Evolutionary conservation across 2,113 vertebrate genomes (phyloP).

Genomic region (Chaetops frenatus): DNA sequence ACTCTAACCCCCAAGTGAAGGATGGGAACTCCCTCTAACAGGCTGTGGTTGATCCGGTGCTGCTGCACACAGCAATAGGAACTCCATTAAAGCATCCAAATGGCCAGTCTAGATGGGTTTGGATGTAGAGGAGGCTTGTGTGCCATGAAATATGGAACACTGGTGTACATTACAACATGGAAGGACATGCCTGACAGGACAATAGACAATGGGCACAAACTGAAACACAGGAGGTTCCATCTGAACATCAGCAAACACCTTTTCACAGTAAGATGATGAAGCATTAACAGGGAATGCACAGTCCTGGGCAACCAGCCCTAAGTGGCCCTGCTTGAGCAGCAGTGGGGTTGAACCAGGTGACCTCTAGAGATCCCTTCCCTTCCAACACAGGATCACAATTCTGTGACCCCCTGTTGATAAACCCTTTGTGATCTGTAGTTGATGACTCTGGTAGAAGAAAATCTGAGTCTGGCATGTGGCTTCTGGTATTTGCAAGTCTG

Average conservation of each 20-base stretch:
- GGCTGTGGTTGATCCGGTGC: neutral
- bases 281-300: neutral
- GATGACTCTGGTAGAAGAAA: neutral
- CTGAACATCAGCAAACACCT: neutral
- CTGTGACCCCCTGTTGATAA: neutral
- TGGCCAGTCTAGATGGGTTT: neutral
- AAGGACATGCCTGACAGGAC: neutral
- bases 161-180: neutral
- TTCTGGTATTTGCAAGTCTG: neutral
- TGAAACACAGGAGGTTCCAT: neutral
- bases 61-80: neutral
- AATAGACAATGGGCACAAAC: neutral
- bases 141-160: neutral
- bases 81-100: neutral
- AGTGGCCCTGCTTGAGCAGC: neutral
- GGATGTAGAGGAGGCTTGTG: neutral
- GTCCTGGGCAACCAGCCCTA: neutral
- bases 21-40: neutral
- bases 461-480: neutral
- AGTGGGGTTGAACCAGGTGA: neutral
- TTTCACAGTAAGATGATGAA: neutral
- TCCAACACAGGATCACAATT: neutral
- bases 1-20: accelerated
- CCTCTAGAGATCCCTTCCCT: neutral
- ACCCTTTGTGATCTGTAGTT: neutral